Conservation (phyloP, 2,888 invertebrate species). For the Cecidostiba fungosa region DNA sequence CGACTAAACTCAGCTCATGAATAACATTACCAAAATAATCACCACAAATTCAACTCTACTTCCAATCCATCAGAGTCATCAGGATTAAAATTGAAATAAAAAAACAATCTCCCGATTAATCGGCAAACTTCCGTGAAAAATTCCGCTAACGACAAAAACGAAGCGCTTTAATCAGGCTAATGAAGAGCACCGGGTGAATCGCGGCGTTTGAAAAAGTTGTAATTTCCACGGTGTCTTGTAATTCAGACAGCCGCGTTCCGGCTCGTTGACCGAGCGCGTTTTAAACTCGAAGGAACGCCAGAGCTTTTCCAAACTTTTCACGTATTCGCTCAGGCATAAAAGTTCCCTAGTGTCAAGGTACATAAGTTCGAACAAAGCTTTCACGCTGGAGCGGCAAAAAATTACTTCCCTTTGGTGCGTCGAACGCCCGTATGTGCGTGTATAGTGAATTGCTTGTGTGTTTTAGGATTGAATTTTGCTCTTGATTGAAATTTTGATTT, state of each 20-base stretch:
- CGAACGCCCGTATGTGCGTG: background rate
- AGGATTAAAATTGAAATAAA: too few species aligned
- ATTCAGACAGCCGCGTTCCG: constrained; percentile 44
- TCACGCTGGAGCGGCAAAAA: constrained; percentile 26
- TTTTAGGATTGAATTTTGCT: too few species aligned
- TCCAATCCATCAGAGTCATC: too few species aligned
- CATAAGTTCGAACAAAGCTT: constrained; percentile 57
- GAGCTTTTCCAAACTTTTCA: constrained; percentile 56
- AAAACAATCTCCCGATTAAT: background rate
- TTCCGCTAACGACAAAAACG: background rate
- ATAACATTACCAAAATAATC: too few species aligned
- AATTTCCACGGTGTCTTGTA: constrained; percentile 40
- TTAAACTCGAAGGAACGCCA: constrained; percentile 34
- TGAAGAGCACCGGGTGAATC: background rate
- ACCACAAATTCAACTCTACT: too few species aligned
- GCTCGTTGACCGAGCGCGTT: constrained; percentile 48
- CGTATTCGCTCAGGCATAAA: constrained; percentile 54
- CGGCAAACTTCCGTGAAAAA: background rate
- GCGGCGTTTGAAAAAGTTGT: constrained; percentile 35
- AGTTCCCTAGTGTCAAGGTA: constrained; percentile 54
- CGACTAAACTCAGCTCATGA: too few species aligned
- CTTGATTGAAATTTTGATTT: too few species aligned
- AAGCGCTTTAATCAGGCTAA: background rate
- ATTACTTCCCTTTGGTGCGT: background rate
- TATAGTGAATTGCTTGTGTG: background rate